Evolutionary conservation across 2,797 vertebrate species (phyloP).

Genomic region (Rhincodon typus): DNA sequence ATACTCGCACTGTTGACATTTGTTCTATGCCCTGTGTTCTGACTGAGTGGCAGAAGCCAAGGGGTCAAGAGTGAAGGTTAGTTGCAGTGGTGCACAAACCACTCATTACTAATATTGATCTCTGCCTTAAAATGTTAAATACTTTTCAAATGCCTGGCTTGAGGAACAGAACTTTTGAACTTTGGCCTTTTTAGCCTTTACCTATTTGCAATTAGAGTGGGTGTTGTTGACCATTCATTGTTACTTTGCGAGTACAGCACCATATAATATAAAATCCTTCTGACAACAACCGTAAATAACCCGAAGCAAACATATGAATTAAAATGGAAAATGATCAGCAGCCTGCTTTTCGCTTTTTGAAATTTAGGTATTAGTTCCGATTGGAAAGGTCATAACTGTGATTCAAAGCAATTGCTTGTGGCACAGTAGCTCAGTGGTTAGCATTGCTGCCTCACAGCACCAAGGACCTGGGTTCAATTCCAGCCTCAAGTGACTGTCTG

Average conservation of each 20-base stretch:
- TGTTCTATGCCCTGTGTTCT: conserved; percentile 27
- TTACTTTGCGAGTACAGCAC: neutral
- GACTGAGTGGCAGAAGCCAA: neutral
- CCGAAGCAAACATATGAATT: neutral
- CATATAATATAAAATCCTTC: neutral
- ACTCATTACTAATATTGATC: neutral
- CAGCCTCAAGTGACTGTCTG: no score
- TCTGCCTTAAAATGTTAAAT: conserved; percentile 6
- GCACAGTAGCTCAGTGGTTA: no score
- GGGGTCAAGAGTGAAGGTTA: conserved; percentile 12
- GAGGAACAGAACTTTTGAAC: conserved; percentile 15
- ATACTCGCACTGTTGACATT: neutral
- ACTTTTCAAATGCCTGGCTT: neutral
- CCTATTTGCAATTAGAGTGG: neutral
- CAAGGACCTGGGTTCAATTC: no score
- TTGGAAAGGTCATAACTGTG: neutral
- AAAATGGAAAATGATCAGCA: neutral
- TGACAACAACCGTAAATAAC: neutral
- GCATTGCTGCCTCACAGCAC: no score
- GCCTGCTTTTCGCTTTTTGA: neutral
- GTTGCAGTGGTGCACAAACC: neutral
- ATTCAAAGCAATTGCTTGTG: no score
- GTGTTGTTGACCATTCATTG: neutral
- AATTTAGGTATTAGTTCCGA: neutral
- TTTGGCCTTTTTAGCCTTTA: neutral